Evolutionary conservation across 2,888 invertebrate genomes (phyloP).

Genomic region (Protodeltote pygarga): DNA sequence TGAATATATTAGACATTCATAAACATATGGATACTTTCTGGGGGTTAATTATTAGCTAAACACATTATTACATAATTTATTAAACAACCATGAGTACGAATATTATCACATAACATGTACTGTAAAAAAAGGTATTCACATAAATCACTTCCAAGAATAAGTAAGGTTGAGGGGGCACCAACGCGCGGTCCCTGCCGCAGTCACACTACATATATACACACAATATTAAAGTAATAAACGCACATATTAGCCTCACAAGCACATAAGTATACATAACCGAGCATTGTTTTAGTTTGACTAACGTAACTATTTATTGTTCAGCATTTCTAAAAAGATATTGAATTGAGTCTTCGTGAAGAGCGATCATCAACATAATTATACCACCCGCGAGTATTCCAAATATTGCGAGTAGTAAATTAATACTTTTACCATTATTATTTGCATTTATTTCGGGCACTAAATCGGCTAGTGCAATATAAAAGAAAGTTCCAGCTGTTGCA

Average conservation of each 20-base stretch:
- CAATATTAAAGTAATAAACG: constrained; percentile 3
- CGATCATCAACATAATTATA: constrained; percentile 91
- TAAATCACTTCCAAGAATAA: constrained; percentile 9
- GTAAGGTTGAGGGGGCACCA: not conserved
- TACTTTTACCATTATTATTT: constrained; percentile 82
- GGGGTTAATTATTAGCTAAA: constrained; percentile 4
- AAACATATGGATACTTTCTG: constrained; percentile 1
- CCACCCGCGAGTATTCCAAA: constrained; percentile 90
- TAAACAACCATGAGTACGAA: constrained; percentile 66
- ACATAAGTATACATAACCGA: constrained; percentile 29
- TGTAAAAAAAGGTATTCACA: constrained; percentile 22
- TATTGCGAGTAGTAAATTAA: constrained; percentile 88
- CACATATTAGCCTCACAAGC: constrained; percentile 3
- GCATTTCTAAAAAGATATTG: constrained; percentile 81
- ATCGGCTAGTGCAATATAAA: constrained; percentile 93
- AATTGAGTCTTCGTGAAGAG: constrained; percentile 89
- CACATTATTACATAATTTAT: constrained; percentile 19
- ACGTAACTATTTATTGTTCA: constrained; percentile 70
- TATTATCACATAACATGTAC: constrained; percentile 58
- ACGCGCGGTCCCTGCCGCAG: not conserved
- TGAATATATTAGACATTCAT: not conserved
- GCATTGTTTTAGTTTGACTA: constrained; percentile 34
- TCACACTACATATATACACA: too few species aligned
- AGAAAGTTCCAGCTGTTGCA: constrained; percentile 92
- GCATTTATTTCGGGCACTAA: constrained; percentile 89